Evolutionary conservation across 2,113 vertebrate species (phyloP).

Genomic region (Thalassarche chlororhynchos): DNA sequence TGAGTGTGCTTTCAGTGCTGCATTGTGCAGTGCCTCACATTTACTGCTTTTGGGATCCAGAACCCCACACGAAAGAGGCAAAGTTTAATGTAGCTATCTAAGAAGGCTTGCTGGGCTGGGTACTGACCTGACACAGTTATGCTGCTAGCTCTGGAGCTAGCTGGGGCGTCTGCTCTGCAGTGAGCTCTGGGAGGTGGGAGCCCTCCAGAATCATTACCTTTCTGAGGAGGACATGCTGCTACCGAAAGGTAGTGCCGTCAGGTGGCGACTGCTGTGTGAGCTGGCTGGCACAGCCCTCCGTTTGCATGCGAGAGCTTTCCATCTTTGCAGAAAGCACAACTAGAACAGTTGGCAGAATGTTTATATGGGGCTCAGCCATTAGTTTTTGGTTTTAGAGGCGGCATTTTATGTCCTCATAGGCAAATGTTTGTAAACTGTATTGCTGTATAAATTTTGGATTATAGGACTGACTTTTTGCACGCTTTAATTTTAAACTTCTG

Average conservation of each 20-base stretch:
- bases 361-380: neutral
- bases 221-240: neutral
- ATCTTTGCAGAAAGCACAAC: neutral
- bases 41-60: neutral
- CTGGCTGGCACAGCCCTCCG: neutral
- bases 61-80: accelerated
- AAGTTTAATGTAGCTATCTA: neutral
- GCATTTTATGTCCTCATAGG: neutral
- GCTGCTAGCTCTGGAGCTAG: neutral
- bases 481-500: neutral
- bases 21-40: neutral
- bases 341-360: neutral
- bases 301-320: neutral
- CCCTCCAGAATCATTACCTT: neutral
- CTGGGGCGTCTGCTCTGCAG: neutral
- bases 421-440: neutral
- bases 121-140: neutral
- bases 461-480: neutral
- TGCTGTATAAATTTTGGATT: neutral
- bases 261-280: neutral
- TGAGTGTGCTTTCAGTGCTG: neutral
- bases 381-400: neutral
- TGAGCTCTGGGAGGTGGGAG: neutral
- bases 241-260: neutral
- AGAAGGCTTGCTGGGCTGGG: neutral